Conservation (phyloP, 1,140 invertebrate species). For the Grapholita molesta region DNA sequence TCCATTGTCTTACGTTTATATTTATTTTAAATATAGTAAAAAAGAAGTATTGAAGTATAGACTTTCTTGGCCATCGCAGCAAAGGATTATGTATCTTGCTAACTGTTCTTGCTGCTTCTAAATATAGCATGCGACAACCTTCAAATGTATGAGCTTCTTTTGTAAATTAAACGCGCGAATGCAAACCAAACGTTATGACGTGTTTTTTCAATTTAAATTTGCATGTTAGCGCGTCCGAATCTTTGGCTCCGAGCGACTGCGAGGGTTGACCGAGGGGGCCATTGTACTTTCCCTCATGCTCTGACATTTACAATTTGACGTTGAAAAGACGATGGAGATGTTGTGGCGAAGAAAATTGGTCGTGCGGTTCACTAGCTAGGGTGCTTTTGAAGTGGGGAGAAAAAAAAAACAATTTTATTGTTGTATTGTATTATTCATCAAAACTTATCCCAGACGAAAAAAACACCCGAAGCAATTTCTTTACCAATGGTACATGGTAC, state of each 20-base stretch:
- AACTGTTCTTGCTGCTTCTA: too few relatives aligned
- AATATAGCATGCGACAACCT: not conserved
- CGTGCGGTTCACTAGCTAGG: slow-evolving; percentile 19
- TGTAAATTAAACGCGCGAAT: not conserved
- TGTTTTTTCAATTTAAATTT: not conserved
- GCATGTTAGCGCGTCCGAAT: slow-evolving; percentile 1
- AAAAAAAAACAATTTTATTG: slow-evolving; percentile 6
- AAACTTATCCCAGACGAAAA: not conserved
- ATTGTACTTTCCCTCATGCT: slow-evolving; percentile 33
- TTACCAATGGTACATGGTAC: too few relatives aligned
- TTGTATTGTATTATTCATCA: slow-evolving; percentile 6
- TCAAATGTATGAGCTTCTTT: not conserved
- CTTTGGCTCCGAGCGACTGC: slow-evolving; percentile 21
- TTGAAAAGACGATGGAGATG: slow-evolving; percentile 32
- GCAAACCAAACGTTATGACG: not conserved
- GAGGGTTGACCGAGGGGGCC: slow-evolving; percentile 22
- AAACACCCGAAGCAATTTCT: not conserved
- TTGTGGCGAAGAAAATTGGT: slow-evolving; percentile 25
- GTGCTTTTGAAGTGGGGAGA: slow-evolving; percentile 3
- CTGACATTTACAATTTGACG: slow-evolving; percentile 36
- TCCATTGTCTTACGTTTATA: too few relatives aligned
- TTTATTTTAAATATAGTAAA: too few relatives aligned
- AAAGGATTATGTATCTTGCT: too few relatives aligned
- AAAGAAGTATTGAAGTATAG: too few relatives aligned
- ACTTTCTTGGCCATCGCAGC: too few relatives aligned